A percentile compares a stretch with the other conserved stretches of the same genome.
These are phyloP conservation scores for Tenrec ecaudatus DNA, from an alignment of 2,113 vertebrate species.

Conservation along the genomic window DNA sequence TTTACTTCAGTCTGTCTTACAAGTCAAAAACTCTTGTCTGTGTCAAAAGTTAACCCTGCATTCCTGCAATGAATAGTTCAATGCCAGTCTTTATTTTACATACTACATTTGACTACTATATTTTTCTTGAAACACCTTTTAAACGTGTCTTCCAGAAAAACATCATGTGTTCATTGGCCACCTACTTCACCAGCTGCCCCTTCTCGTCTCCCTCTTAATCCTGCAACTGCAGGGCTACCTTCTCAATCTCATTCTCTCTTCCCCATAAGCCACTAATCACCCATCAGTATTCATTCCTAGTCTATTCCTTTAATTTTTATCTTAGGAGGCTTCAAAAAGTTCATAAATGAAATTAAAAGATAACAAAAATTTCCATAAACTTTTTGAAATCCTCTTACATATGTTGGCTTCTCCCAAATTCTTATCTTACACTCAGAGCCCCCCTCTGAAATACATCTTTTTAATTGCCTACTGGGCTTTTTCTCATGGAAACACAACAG, in stretches of 20 bases:
- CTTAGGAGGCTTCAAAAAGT: too few species aligned
- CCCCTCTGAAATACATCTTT: neutral
- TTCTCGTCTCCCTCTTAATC: neutral
- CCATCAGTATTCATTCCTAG: neutral
- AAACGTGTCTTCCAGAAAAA: neutral
- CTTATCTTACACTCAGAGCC: neutral
- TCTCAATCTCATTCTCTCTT: neutral
- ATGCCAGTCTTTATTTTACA: neutral
- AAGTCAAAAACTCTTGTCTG: neutral
- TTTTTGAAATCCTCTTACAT: neutral
- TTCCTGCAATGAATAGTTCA: neutral
- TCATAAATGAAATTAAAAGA: too few species aligned
- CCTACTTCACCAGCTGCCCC: neutral
- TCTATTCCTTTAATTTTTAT: neutral
- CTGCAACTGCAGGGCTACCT: neutral
- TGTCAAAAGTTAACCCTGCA: neutral
- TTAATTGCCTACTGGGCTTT: neutral
- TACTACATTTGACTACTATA: neutral
- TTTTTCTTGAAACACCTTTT: neutral
- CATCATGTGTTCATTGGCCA: neutral
- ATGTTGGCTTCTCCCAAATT: neutral
- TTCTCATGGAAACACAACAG: constrained; percentile 50
- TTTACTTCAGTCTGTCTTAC: neutral
- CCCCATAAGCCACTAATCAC: neutral
- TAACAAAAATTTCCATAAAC: too few species aligned